Percentiles rank a stretch among this genome's conserved stretches.
Conservation (phyloP, 2,888 invertebrate genomes). For the Campopleginae sp. region DNA sequence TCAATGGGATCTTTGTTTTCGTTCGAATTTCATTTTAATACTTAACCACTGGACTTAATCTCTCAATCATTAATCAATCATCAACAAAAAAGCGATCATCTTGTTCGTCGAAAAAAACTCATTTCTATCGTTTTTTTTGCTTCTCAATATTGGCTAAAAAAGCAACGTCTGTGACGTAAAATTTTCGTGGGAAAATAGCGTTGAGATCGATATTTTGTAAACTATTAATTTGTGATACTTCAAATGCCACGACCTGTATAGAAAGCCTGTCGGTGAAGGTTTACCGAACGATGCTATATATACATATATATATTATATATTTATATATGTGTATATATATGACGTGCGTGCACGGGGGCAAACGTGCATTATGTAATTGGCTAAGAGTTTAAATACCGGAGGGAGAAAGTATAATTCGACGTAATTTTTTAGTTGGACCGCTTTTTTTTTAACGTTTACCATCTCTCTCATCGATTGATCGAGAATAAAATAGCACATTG, state of each 20-base stretch:
- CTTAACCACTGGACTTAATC: not conserved
- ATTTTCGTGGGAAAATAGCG: not conserved
- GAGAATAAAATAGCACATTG: constrained; percentile 48
- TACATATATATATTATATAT: constrained; percentile 62
- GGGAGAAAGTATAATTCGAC: constrained; percentile 50
- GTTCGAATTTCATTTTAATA: not conserved
- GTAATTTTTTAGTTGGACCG: constrained; percentile 51
- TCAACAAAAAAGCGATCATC: not conserved
- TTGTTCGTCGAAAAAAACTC: not conserved
- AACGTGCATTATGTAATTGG: constrained; percentile 67
- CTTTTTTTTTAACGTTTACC: constrained; percentile 23
- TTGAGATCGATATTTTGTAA: not conserved
- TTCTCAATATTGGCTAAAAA: not conserved
- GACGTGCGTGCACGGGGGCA: constrained; percentile 63
- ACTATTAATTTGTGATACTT: constrained; percentile 12
- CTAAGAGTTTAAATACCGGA: constrained; percentile 50
- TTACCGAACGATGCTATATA: constrained; percentile 61
- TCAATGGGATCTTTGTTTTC: not conserved
- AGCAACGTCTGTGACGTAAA: not conserved
- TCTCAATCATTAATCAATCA: not conserved
- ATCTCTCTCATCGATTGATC: constrained; percentile 45
- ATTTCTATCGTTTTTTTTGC: not conserved
- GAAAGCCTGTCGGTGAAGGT: constrained; percentile 46
- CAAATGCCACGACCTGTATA: constrained; percentile 46
- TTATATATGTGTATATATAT: constrained; percentile 59